Evolutionary conservation across 2,888 invertebrate species (phyloP).

Genomic region (Drosophila pseudotalamancana): DNA sequence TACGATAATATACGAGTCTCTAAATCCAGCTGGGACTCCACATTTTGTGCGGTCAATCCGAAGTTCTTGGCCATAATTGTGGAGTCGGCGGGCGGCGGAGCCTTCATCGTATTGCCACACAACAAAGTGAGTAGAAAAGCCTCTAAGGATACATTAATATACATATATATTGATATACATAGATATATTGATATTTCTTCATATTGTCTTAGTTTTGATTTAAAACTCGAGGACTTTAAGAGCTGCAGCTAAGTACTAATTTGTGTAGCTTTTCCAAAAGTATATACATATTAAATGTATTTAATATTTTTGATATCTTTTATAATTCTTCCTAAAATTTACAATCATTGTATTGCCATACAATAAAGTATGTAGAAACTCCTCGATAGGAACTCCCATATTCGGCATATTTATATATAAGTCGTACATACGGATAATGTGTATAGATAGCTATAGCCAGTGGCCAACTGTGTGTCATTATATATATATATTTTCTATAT

Average conservation of each 20-base stretch:
- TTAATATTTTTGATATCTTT: too few relatives aligned
- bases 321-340: too few relatives aligned
- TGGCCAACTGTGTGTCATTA: constrained; percentile 9
- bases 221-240: too few relatives aligned
- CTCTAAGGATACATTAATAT: neutral
- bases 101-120: constrained; percentile 96
- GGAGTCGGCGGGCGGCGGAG: constrained; percentile 98
- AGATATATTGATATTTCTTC: too few relatives aligned
- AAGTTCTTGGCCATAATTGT: constrained; percentile 98
- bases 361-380: constrained; percentile 92
- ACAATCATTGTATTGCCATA: constrained; percentile 97
- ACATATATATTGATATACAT: too few relatives aligned
- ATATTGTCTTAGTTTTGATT: too few relatives aligned
- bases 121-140: constrained; percentile 89
- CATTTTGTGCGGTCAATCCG: constrained; percentile 99
- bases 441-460: constrained; percentile 2
- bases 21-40: constrained; percentile 99
- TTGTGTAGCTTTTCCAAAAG: too few relatives aligned
- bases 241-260: too few relatives aligned
- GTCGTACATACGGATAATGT: neutral
- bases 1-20: constrained; percentile 99
- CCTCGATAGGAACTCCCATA: constrained; percentile 28
- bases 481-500: constrained; percentile 16
- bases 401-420: constrained; percentile 16
- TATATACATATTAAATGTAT: too few relatives aligned